Evolutionary conservation across 2,113 vertebrate genomes (phyloP).

Genomic region (Syngnathus scovelli): DNA sequence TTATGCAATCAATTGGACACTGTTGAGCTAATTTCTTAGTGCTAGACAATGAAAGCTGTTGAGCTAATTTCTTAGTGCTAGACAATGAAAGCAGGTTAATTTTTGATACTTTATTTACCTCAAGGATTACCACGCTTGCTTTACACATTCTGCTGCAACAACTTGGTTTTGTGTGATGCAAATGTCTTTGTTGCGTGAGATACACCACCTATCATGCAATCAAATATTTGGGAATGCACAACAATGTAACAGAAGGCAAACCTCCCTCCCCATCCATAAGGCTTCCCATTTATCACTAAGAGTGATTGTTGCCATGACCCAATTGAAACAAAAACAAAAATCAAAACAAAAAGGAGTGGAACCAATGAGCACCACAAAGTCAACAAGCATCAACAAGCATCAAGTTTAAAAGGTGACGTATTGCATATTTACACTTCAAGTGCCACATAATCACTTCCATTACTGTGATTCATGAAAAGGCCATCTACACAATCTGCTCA

Average conservation of each 20-base stretch:
- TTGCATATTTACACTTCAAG: neutral
- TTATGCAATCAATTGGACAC: too few relatives aligned
- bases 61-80: too few relatives aligned
- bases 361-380: neutral
- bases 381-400: neutral
- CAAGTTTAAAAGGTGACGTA: neutral
- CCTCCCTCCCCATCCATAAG: neutral
- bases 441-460: neutral
- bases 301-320: neutral
- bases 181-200: neutral
- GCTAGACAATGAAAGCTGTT: too few relatives aligned
- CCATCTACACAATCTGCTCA: neutral
- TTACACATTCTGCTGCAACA: too few relatives aligned
- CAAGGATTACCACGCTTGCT: neutral
- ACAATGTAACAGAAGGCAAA: constrained; percentile 2
- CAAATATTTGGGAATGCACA: neutral
- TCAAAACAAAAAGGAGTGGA: neutral
- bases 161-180: neutral
- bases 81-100: neutral
- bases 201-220: neutral
- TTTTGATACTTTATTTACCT: neutral
- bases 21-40: too few relatives aligned
- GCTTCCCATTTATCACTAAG: too few relatives aligned
- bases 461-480: neutral
- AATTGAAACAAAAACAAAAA: neutral